Evolutionary conservation across 2,888 invertebrate species (phyloP).

Genomic region (Neoascia interrupta): DNA sequence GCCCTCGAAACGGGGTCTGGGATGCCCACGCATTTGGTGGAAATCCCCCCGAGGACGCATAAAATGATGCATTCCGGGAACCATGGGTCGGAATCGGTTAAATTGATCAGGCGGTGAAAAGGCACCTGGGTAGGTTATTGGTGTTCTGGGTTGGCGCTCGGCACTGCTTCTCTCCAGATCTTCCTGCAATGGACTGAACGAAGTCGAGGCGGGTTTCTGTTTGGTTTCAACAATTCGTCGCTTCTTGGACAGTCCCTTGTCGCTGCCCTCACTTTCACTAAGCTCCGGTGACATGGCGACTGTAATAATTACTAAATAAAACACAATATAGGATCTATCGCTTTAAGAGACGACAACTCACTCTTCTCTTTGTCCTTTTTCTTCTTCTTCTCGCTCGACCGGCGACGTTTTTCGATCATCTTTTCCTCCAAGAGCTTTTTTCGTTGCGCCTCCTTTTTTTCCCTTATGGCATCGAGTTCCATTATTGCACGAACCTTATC

Average conservation of each 20-base stretch:
- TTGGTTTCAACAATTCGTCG: neutral
- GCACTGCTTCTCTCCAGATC: conserved; percentile 32
- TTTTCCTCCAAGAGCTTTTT: conserved; percentile 34
- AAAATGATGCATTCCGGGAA: conserved; percentile 71
- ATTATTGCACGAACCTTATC: conserved; percentile 72
- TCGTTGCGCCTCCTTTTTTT: conserved; percentile 71
- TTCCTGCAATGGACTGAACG: conserved; percentile 5
- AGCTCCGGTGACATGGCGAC: conserved; percentile 7
- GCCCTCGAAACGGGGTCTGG: conserved; percentile 43
- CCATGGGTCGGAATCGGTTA: conserved; percentile 67
- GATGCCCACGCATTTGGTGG: conserved; percentile 67
- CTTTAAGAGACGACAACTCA: neutral
- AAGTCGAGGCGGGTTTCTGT: too few relatives aligned
- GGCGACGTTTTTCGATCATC: conserved; percentile 56
- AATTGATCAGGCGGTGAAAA: conserved; percentile 60
- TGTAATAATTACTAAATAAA: neutral
- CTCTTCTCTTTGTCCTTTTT: conserved; percentile 70
- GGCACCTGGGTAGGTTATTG: conserved; percentile 4
- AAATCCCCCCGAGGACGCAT: conserved; percentile 72
- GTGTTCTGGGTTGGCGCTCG: conserved; percentile 8
- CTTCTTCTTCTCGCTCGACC: conserved; percentile 57
- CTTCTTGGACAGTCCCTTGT: conserved; percentile 15
- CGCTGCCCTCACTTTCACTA: conserved; percentile 43
- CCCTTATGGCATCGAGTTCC: conserved; percentile 73
- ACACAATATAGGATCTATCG: neutral